Conservation (phyloP, 2,797 vertebrate genomes). For the Enteromius treurensis region DNA sequence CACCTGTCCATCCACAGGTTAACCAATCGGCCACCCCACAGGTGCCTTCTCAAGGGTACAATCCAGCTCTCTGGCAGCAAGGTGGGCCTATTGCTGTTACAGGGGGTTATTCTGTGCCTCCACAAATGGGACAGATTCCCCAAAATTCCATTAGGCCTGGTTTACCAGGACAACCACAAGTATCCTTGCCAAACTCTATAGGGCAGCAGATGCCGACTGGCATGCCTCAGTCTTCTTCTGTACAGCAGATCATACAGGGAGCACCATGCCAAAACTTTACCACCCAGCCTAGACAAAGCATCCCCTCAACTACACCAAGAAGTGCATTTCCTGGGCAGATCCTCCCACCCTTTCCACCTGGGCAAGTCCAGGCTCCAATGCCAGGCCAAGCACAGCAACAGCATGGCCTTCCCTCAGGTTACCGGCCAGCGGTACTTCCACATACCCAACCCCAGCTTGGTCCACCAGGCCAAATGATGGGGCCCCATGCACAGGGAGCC, state of each 20-base stretch:
- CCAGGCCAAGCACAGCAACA: conserved; percentile 39
- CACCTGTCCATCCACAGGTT: conserved; percentile 27
- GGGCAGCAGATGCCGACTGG: conserved; percentile 52
- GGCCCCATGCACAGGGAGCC: conserved; percentile 33
- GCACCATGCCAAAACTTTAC: conserved; percentile 44
- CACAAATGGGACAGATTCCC: conserved; percentile 58
- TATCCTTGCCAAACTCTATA: conserved; percentile 54
- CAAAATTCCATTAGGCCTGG: conserved; percentile 45
- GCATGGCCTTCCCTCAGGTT: not conserved
- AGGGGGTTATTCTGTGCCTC: conserved; percentile 41
- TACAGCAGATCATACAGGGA: conserved; percentile 51
- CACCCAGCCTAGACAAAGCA: conserved; percentile 23
- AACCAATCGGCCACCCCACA: conserved; percentile 74
- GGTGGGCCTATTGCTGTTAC: conserved; percentile 30
- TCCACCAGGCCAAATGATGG: conserved; percentile 19
- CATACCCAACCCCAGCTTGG: conserved; percentile 39
- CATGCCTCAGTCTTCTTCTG: conserved; percentile 45
- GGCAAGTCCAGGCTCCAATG: conserved; percentile 46
- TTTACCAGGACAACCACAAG: conserved; percentile 54
- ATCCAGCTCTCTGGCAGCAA: conserved; percentile 47
- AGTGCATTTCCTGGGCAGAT: conserved; percentile 42
- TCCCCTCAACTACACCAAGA: conserved; percentile 22
- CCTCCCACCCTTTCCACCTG: conserved; percentile 21
- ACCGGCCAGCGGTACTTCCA: conserved; percentile 10
- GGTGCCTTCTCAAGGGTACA: conserved; percentile 76